Conservation (phyloP, 2,113 vertebrate species). For the Cyprinodon brontotheroides region DNA sequence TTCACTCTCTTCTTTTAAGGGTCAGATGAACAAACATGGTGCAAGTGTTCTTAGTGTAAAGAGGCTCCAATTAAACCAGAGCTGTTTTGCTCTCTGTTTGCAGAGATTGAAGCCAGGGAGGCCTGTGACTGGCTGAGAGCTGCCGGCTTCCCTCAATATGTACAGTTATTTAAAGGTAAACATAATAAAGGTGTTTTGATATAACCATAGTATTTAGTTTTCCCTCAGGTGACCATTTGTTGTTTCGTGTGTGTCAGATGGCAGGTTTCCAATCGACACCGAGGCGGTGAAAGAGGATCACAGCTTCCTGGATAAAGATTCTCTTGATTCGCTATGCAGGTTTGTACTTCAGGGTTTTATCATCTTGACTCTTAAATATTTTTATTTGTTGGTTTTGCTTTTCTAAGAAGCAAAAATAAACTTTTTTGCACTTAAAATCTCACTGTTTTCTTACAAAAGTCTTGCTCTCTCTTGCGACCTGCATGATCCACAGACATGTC, state of each 20-base stretch:
- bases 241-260: conserved; percentile 40
- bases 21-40: conserved; percentile 36
- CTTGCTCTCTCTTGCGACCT: too few relatives aligned
- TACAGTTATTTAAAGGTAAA: conserved; percentile 91
- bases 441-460: too few relatives aligned
- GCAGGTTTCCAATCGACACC: conserved; percentile 55
- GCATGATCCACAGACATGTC: too few relatives aligned
- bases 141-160: conserved; percentile 91
- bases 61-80: conserved; percentile 47
- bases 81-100: conserved; percentile 56
- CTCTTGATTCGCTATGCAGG: conserved; percentile 67
- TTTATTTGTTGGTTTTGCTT: too few relatives aligned
- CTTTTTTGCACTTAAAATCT: not conserved
- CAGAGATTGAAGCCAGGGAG: conserved; percentile 92
- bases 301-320: conserved; percentile 66
- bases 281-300: conserved; percentile 60
- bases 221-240: not conserved
- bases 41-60: conserved; percentile 48
- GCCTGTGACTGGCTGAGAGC: conserved; percentile 90
- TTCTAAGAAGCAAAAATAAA: not conserved
- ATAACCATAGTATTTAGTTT: not conserved
- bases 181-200: conserved; percentile 2
- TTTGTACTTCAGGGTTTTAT: too few relatives aligned
- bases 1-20: conserved; percentile 47
- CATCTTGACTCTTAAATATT: too few relatives aligned